Evolutionary conservation across 1,140 invertebrate species (phyloP), one percentile per base, ranked within the genome.

Genomic region (Lepeophtheirus salmonis): DNA sequence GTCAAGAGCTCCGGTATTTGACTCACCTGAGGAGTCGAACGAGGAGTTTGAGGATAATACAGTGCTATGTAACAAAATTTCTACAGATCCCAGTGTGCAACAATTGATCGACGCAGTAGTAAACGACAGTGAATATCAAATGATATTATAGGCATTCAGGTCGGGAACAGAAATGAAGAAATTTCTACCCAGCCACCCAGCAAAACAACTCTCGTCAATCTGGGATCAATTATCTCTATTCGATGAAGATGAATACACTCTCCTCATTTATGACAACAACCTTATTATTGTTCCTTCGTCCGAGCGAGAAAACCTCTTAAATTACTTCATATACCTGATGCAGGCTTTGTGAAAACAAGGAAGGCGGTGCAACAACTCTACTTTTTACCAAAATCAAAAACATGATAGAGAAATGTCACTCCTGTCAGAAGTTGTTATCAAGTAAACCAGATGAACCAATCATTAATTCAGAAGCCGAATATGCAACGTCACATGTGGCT

Each of bases 331-430:
- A 14, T 54, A 3, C 23, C 52, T 3, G 14, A 54, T 23, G 20
- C 52, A 20, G 52, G 3, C 1, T 1, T 3, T 21, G 52, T 54
- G 10, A 54, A 54, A 23, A 54, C 52, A 54, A 54, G 3, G 4
- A 20, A 54, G 2, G 17, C 23, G 52, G 52, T 20, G n/a, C 20
- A 54, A 18, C 52, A 54, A 54, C 3, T 54, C 3, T 3, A 54
- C 23, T 54, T 21, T 54, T 54, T 14, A 20, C 52, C 52, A 23
- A 54, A 20, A 23, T 54, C 13, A 54, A 54, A 13, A 20, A 54
- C n/a, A 20, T 20, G 1, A 17, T 54, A 16, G 52, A 24, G 1
- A 2, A 20, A 20, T 54, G 52, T 54, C 2, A 3, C 4, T 2
- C 20, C 2, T 54, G 52, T 54, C 10, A 12, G 2, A 21, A 20